These are phyloP conservation scores for Apis florea DNA, from an alignment of 1,140 invertebrate species.

Conservation along the genomic window DNA sequence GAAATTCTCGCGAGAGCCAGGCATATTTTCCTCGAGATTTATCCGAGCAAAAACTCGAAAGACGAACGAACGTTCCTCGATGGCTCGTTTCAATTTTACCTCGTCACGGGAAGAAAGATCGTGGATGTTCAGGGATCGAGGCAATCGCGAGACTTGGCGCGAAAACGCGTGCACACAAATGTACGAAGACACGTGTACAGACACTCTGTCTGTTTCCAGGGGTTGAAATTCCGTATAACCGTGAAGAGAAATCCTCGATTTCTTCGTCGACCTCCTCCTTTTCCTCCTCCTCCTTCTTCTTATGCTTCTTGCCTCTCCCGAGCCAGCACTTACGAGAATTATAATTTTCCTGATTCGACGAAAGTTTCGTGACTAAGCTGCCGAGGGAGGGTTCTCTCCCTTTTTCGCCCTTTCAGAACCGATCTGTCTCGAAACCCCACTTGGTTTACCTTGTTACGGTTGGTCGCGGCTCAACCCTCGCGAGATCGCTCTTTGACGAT, in stretches of 20 bases:
- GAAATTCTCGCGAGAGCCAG: not conserved
- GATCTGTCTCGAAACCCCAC: conserved; percentile 36
- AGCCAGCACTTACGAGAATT: conserved; percentile 59
- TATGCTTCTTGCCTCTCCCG: not conserved
- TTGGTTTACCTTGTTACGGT: conserved; percentile 61
- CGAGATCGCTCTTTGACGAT: conserved; percentile 51
- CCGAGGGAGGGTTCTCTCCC: conserved; percentile 9
- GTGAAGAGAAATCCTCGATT: not conserved
- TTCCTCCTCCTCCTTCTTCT: not conserved
- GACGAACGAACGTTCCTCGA: not conserved
- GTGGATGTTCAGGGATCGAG: not conserved
- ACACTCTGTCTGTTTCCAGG: not conserved
- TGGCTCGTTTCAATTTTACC: not conserved
- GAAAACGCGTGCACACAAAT: not conserved
- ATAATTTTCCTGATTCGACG: conserved; percentile 65
- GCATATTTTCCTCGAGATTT: not conserved
- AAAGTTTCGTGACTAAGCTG: conserved; percentile 54
- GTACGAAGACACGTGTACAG: too few species aligned
- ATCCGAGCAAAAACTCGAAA: not conserved
- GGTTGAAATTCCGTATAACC: conserved; percentile 13
- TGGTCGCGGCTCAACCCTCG: not conserved
- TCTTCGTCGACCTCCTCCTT: not conserved
- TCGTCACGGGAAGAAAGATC: not conserved
- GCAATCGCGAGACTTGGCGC: conserved; percentile 16
- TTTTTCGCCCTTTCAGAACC: conserved; percentile 4